Base-by-base conservation (phyloP, 2,113 vertebrate species). In the Sporophila hypoxantha region DNA sequence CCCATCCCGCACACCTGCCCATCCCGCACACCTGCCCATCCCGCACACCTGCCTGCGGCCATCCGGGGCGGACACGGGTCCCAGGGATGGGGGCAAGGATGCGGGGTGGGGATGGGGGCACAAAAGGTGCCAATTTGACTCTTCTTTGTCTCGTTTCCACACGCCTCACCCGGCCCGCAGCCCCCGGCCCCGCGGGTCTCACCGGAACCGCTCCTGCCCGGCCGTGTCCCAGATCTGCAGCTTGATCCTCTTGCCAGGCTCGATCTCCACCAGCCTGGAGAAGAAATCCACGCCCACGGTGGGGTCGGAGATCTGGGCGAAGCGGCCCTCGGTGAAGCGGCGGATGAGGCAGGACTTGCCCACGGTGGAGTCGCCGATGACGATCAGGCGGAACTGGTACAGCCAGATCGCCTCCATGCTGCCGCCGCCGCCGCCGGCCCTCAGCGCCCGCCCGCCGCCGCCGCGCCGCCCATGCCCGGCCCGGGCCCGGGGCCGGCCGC, bases 201-300 rank as follows among this genome's bases (percentile, higher is more conserved):
- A 92, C 85, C 76, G 69, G 76, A 83, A 98, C 30, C 98, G 96
- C 95, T 98, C 98, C 96, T 98, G 98, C 57, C 98, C 98, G 0
- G 98, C 98, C 0, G 98, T 98, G 94, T 98, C 98, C 98, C 98
- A 98, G 92, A 98, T 98, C 96, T 98, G 98, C 95, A 99, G 98
- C 96, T 99, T 99, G 97, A 99, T 98, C 85, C 98, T 94, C 91
- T 99, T 99, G 57, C 98, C 98, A 1, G 98, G 98, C 88, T 99
- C 98, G 47, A 99, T 98, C 96, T 99, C 98, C 94, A 99, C 98
- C 96, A 99, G 96, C 52, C 99, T 97, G 36, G 98, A 99, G 97
- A 99, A 99, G 94, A 99, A 99, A 97, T 99, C 98, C 96, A 99
- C 98, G 8, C 98, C 98, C 57, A 99, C 99, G 2, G 99, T 99